phyloP scores from a whole-genome alignment of 2,888 invertebrate species.

The Carpatolechia fugitivella region DNA sequence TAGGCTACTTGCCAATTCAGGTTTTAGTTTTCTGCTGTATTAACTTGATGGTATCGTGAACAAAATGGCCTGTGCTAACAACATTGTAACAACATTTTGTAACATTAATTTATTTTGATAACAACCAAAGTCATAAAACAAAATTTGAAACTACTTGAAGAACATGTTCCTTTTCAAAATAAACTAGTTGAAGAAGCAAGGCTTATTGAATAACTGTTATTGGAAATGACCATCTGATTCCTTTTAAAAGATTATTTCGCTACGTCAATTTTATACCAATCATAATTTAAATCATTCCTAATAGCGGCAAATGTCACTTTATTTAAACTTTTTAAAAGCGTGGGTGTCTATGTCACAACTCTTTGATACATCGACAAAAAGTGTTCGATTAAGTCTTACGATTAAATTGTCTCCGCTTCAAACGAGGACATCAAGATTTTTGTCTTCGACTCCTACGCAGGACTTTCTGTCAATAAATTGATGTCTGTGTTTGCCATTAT shows the following conservation, averaged over 20 bases:
- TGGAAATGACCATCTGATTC: neutral
- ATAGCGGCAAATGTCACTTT: conserved; percentile 46
- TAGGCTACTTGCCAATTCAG: neutral
- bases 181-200: too few species aligned
- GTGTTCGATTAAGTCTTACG: conserved; percentile 7
- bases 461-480: conserved; percentile 6
- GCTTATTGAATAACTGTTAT: too few species aligned
- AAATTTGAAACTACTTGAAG: too few species aligned
- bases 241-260: neutral
- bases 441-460: conserved; percentile 4
- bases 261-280: conserved; percentile 18
- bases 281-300: conserved; percentile 30
- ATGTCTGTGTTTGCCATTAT: neutral
- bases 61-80: too few species aligned
- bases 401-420: neutral
- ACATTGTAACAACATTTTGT: too few species aligned
- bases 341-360: conserved; percentile 36
- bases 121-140: too few species aligned
- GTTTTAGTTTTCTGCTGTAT: neutral
- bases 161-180: too few species aligned
- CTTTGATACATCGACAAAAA: conserved; percentile 17
- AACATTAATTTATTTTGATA: too few species aligned
- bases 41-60: too few species aligned
- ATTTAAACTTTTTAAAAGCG: conserved; percentile 32
- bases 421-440: conserved; percentile 4